Base-by-base conservation (phyloP, 2,888 invertebrate genomes). In the Diarsia mendica region DNA sequence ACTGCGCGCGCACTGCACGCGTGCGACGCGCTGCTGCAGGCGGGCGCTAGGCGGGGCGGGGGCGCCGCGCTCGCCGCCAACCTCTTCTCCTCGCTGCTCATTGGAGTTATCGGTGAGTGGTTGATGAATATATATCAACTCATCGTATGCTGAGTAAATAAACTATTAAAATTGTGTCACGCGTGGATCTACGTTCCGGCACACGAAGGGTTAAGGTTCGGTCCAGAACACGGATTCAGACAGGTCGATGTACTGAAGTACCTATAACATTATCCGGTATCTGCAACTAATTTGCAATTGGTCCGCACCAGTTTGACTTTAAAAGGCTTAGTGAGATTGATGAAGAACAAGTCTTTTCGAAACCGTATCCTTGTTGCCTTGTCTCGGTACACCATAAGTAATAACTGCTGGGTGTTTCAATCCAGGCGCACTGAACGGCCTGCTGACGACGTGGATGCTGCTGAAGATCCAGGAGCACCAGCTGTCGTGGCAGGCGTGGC, bases 381-480 rank as follows among this genome's bases (percentile, higher is more conserved):
- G 67, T 70, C 55, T 68, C 20, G 65, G 67, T 67, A 15, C 28
- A 44, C n/a, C 72, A 68, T 76, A 71, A 75, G 73, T 44, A 71
- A 76, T 76, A 33, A 70, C 11, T 67, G 58, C 46, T 74, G 58
- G 23, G 44, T 67, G 53, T 76, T 70, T 80, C 48, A 55, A 84
- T 85, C 10, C 87, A 96, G 96, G 96, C 23, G 96, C 96, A 0
- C 89, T 96, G 18, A 96, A 96, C 91, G 96, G 96, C 0, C 90
- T 96, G 80, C 91, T 96, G 77, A 96, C 96, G 2, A 96, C 96
- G 58, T 96, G 96, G 96, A 94, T 96, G 93, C 93, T 96, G 89
- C 93, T 96, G 58, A 96, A 96, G 93, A 92, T 96, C 84, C 96
- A 96, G 88, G 96, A 96, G 92, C 96, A 96, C 91, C 96, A 96